Percentiles rank a stretch among this genome's conserved stretches.
These are phyloP conservation scores for Podilymbus podiceps DNA, from an alignment of 2,113 vertebrate species.

Conservation along the genomic window DNA sequence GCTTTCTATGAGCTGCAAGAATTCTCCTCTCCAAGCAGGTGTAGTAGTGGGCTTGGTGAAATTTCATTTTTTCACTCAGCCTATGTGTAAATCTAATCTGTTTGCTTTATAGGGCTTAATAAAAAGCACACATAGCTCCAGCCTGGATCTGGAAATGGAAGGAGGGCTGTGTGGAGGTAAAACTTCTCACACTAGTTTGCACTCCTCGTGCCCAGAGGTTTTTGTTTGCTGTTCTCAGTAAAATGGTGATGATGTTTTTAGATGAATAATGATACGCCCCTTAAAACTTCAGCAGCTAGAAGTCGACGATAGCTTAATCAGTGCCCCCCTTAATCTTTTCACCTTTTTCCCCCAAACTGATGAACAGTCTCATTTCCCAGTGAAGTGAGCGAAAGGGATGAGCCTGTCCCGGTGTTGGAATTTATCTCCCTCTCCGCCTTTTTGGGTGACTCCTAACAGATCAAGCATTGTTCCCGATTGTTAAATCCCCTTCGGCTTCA, in stretches of 20 bases:
- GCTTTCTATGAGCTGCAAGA: not conserved
- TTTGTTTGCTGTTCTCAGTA: not conserved
- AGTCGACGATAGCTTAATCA: not conserved
- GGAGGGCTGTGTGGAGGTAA: not conserved
- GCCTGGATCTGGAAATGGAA: not conserved
- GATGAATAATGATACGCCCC: not conserved
- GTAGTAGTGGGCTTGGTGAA: not conserved
- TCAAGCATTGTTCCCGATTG: not conserved
- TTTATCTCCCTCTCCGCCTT: not conserved
- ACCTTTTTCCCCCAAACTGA: not conserved
- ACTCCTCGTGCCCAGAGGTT: not conserved
- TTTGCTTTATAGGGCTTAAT: not conserved
- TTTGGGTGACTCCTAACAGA: not conserved
- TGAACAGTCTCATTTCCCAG: not conserved
- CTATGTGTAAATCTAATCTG: not conserved
- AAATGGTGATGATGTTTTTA: not conserved
- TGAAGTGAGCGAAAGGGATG: not conserved
- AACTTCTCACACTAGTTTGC: not conserved
- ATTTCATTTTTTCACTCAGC: not conserved
- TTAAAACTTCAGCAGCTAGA: not conserved
- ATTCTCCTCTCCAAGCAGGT: not conserved
- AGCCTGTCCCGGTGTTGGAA: not conserved
- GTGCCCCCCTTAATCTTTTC: not conserved
- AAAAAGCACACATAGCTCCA: not conserved
- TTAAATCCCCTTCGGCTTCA: not conserved